Conservation (phyloP, 1,140 invertebrate species). For the Dendrolimus kikuchii region DNA sequence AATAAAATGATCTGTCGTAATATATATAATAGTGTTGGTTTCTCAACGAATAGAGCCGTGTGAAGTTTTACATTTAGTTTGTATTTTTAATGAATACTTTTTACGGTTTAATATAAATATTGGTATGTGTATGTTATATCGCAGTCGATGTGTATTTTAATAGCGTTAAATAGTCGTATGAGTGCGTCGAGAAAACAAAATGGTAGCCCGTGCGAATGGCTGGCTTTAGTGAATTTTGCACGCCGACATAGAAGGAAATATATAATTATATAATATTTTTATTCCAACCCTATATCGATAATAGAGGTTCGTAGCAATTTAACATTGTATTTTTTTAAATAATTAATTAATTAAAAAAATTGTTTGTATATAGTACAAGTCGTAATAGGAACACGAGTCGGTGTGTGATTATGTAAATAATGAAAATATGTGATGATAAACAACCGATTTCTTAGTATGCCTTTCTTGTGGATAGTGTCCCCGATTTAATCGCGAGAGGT, state of each 20-base stretch:
- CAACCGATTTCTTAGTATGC: slow-evolving; percentile 30
- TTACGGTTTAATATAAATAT: slow-evolving; percentile 27
- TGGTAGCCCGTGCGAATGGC: slow-evolving; percentile 37
- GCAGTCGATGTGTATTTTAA: slow-evolving; percentile 25
- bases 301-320: slow-evolving; percentile 62
- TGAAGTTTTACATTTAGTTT: slow-evolving; percentile 35
- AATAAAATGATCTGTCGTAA: slow-evolving; percentile 51
- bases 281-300: slow-evolving; percentile 65
- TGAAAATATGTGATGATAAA: slow-evolving; percentile 37
- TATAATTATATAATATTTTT: slow-evolving; percentile 49
- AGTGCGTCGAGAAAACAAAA: slow-evolving; percentile 42
- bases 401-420: slow-evolving; percentile 52
- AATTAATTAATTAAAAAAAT: slow-evolving; percentile 34
- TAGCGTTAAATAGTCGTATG: slow-evolving; percentile 31
- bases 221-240: slow-evolving; percentile 66
- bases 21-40: slow-evolving; percentile 31
- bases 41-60: slow-evolving; percentile 4
- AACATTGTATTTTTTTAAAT: slow-evolving; percentile 66
- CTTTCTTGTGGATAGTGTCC: slow-evolving; percentile 20
- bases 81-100: slow-evolving; percentile 23
- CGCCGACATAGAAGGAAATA: slow-evolving; percentile 48
- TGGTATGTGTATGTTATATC: slow-evolving; percentile 30
- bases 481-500: slow-evolving; percentile 22
- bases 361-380: slow-evolving; percentile 72
- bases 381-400: slow-evolving; percentile 54